Conservation (phyloP, 1,140 invertebrate genomes). For the Caenorhabditis tropicalis region DNA sequence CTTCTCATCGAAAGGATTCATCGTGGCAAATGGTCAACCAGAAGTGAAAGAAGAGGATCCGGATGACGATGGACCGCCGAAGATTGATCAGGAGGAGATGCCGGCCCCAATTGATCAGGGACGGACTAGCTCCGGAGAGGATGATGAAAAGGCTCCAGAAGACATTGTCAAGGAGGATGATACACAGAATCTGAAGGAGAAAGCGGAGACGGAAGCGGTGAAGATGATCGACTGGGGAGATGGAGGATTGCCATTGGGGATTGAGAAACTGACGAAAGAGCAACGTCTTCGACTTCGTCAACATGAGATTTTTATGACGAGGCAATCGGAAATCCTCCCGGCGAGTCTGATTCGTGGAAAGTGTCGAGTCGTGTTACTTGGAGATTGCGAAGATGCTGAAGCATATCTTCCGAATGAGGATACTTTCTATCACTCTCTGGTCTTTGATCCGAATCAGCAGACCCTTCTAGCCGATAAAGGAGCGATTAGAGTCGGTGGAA, state of each 20-base stretch:
- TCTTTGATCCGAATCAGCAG: conserved; percentile 97
- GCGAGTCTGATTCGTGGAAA: conserved; percentile 98
- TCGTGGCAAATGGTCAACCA: not conserved
- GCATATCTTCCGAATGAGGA: conserved; percentile 77
- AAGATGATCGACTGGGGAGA: conserved; percentile 34
- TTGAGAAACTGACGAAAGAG: conserved; percentile 76
- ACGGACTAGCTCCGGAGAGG: not conserved
- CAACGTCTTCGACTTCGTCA: conserved; percentile 94
- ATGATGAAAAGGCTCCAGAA: not conserved
- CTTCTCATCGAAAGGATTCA: not conserved
- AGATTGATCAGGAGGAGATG: not conserved
- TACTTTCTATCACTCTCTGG: conserved; percentile 98
- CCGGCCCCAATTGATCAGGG: not conserved
- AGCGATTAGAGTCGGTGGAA: conserved; percentile 88
- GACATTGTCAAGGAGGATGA: not conserved
- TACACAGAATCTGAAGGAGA: not conserved
- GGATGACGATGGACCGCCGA: not conserved
- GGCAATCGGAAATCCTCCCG: conserved; percentile 95
- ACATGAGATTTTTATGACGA: conserved; percentile 93
- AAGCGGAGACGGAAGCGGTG: not conserved
- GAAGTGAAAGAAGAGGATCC: not conserved
- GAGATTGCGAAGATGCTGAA: conserved; percentile 50
- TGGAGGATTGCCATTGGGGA: conserved; percentile 62
- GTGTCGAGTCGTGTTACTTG: conserved; percentile 91
- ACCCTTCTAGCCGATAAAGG: conserved; percentile 97